These are phyloP conservation scores for Threskiornis aethiopicus DNA, from an alignment of 2,797 vertebrate genomes.

Conservation along the genomic window DNA sequence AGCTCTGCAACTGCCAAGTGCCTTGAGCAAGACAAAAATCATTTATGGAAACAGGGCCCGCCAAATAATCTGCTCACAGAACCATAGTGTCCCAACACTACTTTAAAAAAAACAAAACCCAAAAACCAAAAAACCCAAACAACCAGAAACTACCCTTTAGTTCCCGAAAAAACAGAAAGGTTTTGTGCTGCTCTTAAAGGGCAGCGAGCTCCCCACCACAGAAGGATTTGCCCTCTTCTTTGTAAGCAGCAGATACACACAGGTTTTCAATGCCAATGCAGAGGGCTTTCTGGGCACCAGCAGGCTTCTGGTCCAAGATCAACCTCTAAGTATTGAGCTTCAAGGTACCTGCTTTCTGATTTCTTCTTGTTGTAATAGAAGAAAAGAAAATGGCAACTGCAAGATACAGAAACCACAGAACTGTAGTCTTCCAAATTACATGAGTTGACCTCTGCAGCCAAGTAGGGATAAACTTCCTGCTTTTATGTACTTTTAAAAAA, in stretches of 20 bases:
- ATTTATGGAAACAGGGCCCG: constrained; percentile 1
- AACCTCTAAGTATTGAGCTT: background rate
- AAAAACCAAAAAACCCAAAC: background rate
- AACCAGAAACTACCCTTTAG: background rate
- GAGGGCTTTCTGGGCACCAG: background rate
- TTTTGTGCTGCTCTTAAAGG: background rate
- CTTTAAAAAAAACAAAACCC: background rate
- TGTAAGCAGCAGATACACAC: background rate
- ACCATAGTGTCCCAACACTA: background rate
- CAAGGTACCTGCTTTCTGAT: background rate
- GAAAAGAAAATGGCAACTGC: background rate
- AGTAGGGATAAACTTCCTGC: background rate
- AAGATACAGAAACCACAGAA: background rate
- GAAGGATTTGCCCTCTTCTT: background rate
- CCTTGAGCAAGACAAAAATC: constrained; percentile 32
- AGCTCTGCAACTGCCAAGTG: constrained; percentile 1
- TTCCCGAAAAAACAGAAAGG: background rate
- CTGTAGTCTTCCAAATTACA: background rate
- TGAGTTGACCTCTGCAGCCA: background rate
- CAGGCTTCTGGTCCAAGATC: background rate
- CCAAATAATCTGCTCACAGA: background rate
- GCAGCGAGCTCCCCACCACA: background rate
- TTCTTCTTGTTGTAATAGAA: background rate
- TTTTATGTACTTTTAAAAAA: background rate
- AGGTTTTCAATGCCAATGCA: background rate